Evolutionary conservation across 2,888 invertebrate genomes (phyloP).

Genomic region (Crossocerus cetratus): DNA sequence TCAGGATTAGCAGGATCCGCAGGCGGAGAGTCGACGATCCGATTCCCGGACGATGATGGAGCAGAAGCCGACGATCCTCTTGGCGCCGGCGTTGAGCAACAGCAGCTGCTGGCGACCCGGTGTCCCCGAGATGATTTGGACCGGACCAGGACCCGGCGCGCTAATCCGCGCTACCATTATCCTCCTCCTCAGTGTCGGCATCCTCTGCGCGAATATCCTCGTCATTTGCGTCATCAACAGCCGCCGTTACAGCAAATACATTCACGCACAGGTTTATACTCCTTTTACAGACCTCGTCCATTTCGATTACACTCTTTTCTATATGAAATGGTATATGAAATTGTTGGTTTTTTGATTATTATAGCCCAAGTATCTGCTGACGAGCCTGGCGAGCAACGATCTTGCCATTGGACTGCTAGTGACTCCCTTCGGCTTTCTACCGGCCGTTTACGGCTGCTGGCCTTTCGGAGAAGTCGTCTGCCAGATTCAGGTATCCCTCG

Average conservation of each 20-base stretch:
- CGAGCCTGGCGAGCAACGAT: conserved; percentile 92
- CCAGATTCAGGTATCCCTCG: conserved; percentile 93
- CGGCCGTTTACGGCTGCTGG: conserved; percentile 92
- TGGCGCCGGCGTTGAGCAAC: conserved; percentile 89
- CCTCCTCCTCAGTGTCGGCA: conserved; percentile 86
- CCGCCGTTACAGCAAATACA: conserved; percentile 89
- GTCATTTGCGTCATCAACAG: conserved; percentile 91
- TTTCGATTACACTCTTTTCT: background rate
- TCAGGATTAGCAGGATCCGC: conserved; percentile 13
- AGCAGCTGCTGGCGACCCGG: conserved; percentile 89
- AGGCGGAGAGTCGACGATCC: too few species aligned
- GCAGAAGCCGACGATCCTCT: conserved; percentile 85
- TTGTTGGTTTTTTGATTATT: conserved; percentile 55
- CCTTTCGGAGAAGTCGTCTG: conserved; percentile 94
- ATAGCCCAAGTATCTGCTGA: conserved; percentile 91
- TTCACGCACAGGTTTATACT: conserved; percentile 86
- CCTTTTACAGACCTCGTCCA: background rate
- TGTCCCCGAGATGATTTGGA: conserved; percentile 78
- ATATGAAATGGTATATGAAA: too few species aligned
- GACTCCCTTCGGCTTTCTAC: conserved; percentile 90
- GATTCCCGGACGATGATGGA: conserved; percentile 77
- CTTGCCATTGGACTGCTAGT: conserved; percentile 91
- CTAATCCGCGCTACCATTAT: conserved; percentile 88
- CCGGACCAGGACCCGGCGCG: conserved; percentile 84
- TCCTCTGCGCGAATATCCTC: conserved; percentile 88